These are phyloP conservation scores for Pollenia angustigena DNA, from an alignment of 2,888 invertebrate species.

Conservation along the genomic window DNA sequence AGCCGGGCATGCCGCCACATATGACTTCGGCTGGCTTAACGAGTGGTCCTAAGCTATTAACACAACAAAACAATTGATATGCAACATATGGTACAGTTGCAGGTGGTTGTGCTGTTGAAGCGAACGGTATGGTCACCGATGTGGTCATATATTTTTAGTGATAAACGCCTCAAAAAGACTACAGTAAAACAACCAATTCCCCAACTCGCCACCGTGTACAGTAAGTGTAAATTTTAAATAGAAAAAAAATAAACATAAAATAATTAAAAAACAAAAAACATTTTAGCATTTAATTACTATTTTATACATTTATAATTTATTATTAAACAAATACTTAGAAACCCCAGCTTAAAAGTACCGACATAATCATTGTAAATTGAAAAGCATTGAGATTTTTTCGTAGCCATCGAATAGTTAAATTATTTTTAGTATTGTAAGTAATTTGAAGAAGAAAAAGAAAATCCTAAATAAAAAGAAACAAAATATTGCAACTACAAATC, in stretches of 20 bases:
- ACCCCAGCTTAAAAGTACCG: slow-evolving; percentile 27
- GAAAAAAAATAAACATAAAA: neutral
- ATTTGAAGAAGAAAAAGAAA: slow-evolving; percentile 28
- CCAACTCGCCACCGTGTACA: slow-evolving; percentile 54
- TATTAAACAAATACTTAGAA: slow-evolving; percentile 38
- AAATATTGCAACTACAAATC: slow-evolving; percentile 17
- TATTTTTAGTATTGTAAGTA: slow-evolving; percentile 71
- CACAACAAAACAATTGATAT: slow-evolving; percentile 76
- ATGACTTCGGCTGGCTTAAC: slow-evolving; percentile 56
- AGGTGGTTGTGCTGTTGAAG: slow-evolving; percentile 48
- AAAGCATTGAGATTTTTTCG: slow-evolving; percentile 73
- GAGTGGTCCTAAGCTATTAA: slow-evolving; percentile 61
- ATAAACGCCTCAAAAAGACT: neutral
- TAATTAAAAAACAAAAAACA: neutral
- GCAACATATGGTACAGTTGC: slow-evolving; percentile 68
- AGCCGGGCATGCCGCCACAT: slow-evolving; percentile 78
- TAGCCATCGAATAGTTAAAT: slow-evolving; percentile 76
- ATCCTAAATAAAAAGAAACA: slow-evolving; percentile 46
- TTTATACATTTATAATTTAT: slow-evolving; percentile 61
- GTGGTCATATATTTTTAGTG: slow-evolving; percentile 76
- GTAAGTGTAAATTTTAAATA: slow-evolving; percentile 67
- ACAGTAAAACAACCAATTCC: neutral
- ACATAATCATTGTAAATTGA: slow-evolving; percentile 74
- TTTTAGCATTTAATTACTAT: slow-evolving; percentile 56
- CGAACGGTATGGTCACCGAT: slow-evolving; percentile 69